Conservation (phyloP, 2,797 vertebrate genomes). For the Paramormyrops hopkinsi region DNA sequence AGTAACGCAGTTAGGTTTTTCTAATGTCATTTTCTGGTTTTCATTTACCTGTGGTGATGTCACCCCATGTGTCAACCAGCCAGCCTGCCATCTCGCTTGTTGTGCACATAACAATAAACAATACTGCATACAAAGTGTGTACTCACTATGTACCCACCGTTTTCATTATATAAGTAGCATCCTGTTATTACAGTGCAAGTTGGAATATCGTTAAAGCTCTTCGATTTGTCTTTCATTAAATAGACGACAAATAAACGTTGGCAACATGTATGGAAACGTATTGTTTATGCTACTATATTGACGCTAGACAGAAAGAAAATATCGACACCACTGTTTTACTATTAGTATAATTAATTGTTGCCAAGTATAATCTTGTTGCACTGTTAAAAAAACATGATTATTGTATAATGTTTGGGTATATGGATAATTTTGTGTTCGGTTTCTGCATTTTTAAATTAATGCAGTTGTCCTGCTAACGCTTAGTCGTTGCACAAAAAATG, state of each 20-base stretch:
- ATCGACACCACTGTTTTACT: background rate
- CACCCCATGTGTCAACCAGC: background rate
- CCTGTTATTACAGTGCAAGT: background rate
- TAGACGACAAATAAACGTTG: background rate
- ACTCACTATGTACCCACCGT: background rate
- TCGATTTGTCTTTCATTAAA: background rate
- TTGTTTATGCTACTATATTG: background rate
- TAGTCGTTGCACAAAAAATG: background rate
- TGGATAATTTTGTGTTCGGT: background rate
- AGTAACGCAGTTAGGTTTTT: background rate
- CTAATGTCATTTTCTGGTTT: background rate
- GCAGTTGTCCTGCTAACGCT: background rate
- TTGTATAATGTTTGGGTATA: background rate
- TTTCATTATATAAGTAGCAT: background rate
- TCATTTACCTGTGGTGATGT: background rate
- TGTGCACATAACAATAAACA: background rate
- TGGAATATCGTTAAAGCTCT: background rate
- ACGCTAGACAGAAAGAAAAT: background rate
- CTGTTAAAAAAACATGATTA: background rate
- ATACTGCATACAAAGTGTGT: background rate
- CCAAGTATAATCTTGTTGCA: background rate
- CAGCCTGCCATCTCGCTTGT: background rate
- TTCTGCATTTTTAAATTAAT: background rate
- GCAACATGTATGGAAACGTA: background rate
- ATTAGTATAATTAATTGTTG: background rate